These are phyloP conservation scores for Synanthedon myopaeformis DNA, from an alignment of 2,888 invertebrate species.

Conservation along the genomic window DNA sequence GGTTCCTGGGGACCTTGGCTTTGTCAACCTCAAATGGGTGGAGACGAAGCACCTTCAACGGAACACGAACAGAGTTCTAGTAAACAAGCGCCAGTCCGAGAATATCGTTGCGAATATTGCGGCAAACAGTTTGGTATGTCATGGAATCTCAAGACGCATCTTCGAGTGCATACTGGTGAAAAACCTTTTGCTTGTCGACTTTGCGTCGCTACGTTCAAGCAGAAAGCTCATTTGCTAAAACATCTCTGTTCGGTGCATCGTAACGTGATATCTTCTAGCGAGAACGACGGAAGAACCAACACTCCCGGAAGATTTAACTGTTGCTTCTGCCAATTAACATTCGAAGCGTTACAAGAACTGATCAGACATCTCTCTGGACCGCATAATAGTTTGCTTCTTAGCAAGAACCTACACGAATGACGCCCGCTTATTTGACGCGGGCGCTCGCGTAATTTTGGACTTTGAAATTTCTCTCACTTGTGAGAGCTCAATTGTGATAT, in stretches of 20 bases:
- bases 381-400: constrained; percentile 87
- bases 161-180: constrained; percentile 89
- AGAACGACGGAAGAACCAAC: constrained; percentile 75
- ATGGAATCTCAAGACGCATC: constrained; percentile 91
- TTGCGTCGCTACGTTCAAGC: constrained; percentile 92
- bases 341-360: constrained; percentile 87
- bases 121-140: constrained; percentile 94
- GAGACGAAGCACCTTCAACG: constrained; percentile 52
- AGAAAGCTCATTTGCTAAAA: constrained; percentile 88
- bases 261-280: constrained; percentile 87
- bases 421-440: constrained; percentile 47
- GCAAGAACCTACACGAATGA: constrained; percentile 87
- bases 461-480: constrained; percentile 50
- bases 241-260: constrained; percentile 91
- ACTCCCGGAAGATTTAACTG: constrained; percentile 81
- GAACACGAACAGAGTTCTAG: constrained; percentile 68
- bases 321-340: constrained; percentile 88
- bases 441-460: constrained; percentile 46
- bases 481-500: constrained; percentile 68
- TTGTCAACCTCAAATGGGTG: constrained; percentile 74
- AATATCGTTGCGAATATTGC: constrained; percentile 90
- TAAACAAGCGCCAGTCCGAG: constrained; percentile 77
- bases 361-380: constrained; percentile 89
- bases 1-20: constrained; percentile 79
- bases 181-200: constrained; percentile 90